Percentiles rank a stretch among this genome's conserved stretches.
These are phyloP conservation scores for Smithornis capensis DNA, from an alignment of 2,113 vertebrate species.

Conservation along the genomic window DNA sequence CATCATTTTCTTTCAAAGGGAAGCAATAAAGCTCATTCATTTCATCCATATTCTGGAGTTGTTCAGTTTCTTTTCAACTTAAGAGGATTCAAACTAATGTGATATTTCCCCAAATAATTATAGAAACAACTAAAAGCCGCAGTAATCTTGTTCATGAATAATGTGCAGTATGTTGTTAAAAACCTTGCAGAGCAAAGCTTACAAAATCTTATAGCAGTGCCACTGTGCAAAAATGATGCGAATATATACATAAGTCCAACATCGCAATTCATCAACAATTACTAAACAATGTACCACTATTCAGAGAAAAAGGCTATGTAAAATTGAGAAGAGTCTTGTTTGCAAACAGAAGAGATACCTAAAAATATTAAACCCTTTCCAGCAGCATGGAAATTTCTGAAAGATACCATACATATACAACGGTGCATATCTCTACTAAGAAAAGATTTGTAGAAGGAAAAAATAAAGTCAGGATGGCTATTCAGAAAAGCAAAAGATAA, in stretches of 20 bases:
- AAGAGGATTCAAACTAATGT: background rate
- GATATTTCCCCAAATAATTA: background rate
- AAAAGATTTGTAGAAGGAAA: background rate
- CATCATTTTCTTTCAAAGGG: background rate
- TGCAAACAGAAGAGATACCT: background rate
- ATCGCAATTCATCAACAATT: background rate
- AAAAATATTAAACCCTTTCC: background rate
- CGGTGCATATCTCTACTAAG: background rate
- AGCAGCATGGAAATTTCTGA: background rate
- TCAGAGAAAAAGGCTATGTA: background rate
- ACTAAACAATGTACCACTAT: background rate
- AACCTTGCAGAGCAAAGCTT: background rate
- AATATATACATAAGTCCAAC: background rate
- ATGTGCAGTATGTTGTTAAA: background rate
- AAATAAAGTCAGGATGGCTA: background rate
- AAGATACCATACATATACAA: background rate
- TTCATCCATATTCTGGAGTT: background rate
- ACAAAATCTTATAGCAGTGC: background rate
- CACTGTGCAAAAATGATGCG: background rate
- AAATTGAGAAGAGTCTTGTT: background rate
- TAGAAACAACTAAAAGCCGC: background rate
- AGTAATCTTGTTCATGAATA: background rate
- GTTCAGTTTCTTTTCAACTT: background rate
- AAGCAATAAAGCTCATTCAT: background rate
- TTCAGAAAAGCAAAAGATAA: background rate